Base-by-base conservation (phyloP, 1,140 invertebrate genomes). In the Plectus sambesii region DNA sequence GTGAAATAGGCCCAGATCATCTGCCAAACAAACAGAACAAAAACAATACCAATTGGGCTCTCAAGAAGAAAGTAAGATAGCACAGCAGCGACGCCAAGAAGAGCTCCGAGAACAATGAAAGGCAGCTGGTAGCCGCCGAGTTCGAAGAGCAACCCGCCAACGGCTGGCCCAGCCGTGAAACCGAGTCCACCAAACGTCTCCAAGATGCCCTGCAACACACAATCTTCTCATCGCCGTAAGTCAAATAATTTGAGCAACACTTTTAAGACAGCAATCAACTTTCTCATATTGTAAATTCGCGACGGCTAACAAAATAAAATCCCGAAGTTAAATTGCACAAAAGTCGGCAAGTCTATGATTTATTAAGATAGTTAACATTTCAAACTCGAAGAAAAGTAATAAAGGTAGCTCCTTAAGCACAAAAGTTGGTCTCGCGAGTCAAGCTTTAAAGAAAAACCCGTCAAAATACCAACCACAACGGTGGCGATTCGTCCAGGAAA, bases 141-240 rank as follows among this genome's bases (percentile, higher is more conserved):
- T 49, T 63, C 61, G 47, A 59, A 68, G 25, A 67, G 49, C 26
- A 61, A 44, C 8, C 54, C 46, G 27, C 66, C 64, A 53, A 66
- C 66, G 4, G 69, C 48, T 4, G 66, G 64, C n/a, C 64, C 60
- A 59, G 63, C 63, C 23, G 66, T 67, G 52, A 61, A 75, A 1
- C 87, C 87, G 0, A 90, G 68, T 0, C 86, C 87, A 66, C 85
- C 87, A 67, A 85, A 89, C 1, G 85, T 87, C 70, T 92, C 87
- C 51, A 90, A 69, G 0, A 80, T 80, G 1, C 83, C 82, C 82
- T 84, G 66, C 33, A 72, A 73, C 47, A 56, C 41, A 8, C 12
- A 38, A n/a, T n/a, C n/a, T 27, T 5, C 30, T 48, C 12, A 15
- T 29, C 60, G 60, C 40, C 17, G 4, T 58, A 47, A 55, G 59